A percentile compares a stretch with the other conserved stretches of the same genome.
phyloP scores from a whole-genome alignment of 2,888 invertebrate genomes.

The Agrochola lota region DNA sequence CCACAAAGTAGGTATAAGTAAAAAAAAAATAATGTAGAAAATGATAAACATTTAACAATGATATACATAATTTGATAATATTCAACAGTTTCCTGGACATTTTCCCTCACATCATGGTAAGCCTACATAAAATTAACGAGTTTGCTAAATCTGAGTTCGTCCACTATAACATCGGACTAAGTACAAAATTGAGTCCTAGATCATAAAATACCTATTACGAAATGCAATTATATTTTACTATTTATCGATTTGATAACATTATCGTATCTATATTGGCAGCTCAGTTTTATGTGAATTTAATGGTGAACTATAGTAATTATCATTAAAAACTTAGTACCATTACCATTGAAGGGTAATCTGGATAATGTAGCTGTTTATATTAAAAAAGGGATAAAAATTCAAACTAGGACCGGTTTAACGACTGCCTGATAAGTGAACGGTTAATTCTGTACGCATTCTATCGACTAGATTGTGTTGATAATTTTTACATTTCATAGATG shows the following conservation, averaged over 20 bases:
- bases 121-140: conserved; percentile 22
- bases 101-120: conserved; percentile 16
- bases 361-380: conserved; percentile 1
- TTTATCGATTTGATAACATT: conserved; percentile 46
- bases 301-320: conserved; percentile 44
- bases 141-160: conserved; percentile 22
- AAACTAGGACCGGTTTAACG: conserved; percentile 28
- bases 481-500: not conserved
- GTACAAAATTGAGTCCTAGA: conserved; percentile 41
- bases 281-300: conserved; percentile 61
- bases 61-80: not conserved
- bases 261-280: conserved; percentile 39
- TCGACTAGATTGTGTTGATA: conserved; percentile 17
- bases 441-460: conserved; percentile 24
- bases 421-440: conserved; percentile 24
- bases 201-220: conserved; percentile 43
- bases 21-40: no score
- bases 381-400: conserved; percentile 24
- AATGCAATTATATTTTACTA: conserved; percentile 56
- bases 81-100: not conserved
- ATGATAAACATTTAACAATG: no score
- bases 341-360: conserved; percentile 37
- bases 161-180: conserved; percentile 31
- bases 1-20: no score
- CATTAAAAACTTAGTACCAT: conserved; percentile 29